These are phyloP conservation scores for Synanthedon andrenaeformis DNA, from an alignment of 2,888 invertebrate species.

Conservation along the genomic window DNA sequence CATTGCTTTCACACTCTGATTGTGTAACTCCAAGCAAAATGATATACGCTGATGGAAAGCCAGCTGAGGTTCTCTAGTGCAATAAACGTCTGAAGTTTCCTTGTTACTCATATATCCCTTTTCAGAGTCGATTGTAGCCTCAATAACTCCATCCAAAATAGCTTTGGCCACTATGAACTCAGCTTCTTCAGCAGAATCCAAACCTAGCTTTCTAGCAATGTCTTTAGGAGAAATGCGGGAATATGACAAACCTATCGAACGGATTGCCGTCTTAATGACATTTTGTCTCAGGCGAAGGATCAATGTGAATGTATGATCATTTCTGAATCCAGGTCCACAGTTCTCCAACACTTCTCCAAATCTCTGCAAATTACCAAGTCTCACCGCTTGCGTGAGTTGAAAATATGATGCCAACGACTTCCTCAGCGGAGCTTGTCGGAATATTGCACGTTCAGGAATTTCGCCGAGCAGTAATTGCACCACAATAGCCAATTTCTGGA, in stretches of 20 bases:
- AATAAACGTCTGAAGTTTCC: constrained; percentile 96
- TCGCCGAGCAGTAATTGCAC: constrained; percentile 96
- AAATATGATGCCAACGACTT: constrained; percentile 95
- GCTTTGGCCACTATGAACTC: constrained; percentile 99
- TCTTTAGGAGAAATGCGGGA: constrained; percentile 95
- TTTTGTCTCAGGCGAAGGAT: constrained; percentile 97
- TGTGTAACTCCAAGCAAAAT: constrained; percentile 97
- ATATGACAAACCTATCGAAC: constrained; percentile 96
- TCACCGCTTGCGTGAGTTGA: constrained; percentile 96
- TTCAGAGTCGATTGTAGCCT: constrained; percentile 95
- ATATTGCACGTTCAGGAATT: constrained; percentile 96
- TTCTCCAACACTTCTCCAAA: constrained; percentile 95
- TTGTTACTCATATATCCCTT: constrained; percentile 97
- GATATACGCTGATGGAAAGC: constrained; percentile 97
- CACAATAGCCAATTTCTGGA: constrained; percentile 93
- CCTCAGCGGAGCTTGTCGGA: constrained; percentile 90
- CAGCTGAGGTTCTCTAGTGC: constrained; percentile 94
- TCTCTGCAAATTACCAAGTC: constrained; percentile 92
- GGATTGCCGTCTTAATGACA: constrained; percentile 98
- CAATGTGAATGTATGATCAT: constrained; percentile 95
- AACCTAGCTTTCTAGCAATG: constrained; percentile 91
- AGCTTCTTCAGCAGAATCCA: constrained; percentile 97
- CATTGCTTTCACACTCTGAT: constrained; percentile 99
- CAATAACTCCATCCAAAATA: constrained; percentile 98
- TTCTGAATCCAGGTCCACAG: constrained; percentile 91